Conservation (phyloP, 1,140 invertebrate genomes). For the Drusus annulatus region DNA sequence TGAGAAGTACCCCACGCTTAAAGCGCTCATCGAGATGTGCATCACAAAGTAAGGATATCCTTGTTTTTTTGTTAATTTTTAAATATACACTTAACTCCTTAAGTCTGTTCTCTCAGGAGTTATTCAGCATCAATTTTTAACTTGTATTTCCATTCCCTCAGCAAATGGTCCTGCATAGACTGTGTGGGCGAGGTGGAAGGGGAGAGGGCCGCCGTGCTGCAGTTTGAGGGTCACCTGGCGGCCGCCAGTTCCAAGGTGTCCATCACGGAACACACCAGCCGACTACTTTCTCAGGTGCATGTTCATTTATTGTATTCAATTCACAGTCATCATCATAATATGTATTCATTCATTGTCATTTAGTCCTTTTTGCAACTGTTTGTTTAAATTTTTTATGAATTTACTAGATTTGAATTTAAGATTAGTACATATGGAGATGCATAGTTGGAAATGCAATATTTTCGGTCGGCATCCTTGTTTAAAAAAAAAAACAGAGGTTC, state of each 20-base stretch:
- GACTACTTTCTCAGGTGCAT: conserved; percentile 84
- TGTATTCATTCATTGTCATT: too few relatives aligned
- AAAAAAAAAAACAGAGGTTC: too few relatives aligned
- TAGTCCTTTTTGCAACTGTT: too few relatives aligned
- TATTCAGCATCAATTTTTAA: too few relatives aligned
- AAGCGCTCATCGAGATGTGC: conserved; percentile 96
- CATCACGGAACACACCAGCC: conserved; percentile 92
- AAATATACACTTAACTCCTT: too few relatives aligned
- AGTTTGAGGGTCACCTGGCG: conserved; percentile 95
- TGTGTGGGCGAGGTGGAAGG: conserved; percentile 63
- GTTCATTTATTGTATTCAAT: conserved; percentile 31
- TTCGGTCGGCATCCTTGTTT: too few relatives aligned
- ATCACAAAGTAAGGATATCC: conserved; percentile 86
- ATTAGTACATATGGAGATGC: too few relatives aligned
- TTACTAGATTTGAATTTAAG: too few relatives aligned
- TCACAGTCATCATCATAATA: background rate
- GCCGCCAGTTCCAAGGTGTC: conserved; percentile 86
- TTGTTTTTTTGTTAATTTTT: background rate
- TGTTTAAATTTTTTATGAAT: too few relatives aligned
- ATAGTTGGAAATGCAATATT: too few relatives aligned
- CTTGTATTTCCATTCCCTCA: conserved; percentile 44
- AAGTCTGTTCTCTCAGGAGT: too few relatives aligned
- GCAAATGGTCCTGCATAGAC: conserved; percentile 65
- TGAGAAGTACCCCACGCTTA: conserved; percentile 93
- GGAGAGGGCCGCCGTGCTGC: conserved; percentile 75